Evolutionary conservation across 1,140 invertebrate genomes (phyloP), one percentile per base, ranked within the genome.

Genomic region (Panagrolaimus sp.): DNA sequence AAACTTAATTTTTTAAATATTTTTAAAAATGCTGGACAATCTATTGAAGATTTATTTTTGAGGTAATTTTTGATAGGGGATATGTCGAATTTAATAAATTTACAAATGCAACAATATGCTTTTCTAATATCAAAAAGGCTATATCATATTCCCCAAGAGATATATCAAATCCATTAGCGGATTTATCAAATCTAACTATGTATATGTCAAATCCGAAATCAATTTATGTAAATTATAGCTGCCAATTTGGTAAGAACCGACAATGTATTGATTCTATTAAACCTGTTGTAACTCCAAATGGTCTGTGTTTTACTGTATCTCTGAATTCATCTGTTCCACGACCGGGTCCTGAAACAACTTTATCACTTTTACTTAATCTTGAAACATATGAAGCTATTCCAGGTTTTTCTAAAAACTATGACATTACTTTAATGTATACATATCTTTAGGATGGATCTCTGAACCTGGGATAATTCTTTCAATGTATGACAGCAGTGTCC

Each of bases 321-420:
- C 51, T 72, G 13, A 74, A 75, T 47, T 61, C 71, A 9, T 75
- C 74, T 5, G 69, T 75, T 1, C 20, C 57, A 14, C 14, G 72
- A 48, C 72, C 72, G n/a, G 72, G 73, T 5, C 74, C 74, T 20
- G 74, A 75, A 62, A 71, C 67, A 5, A 75, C 74, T 4, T 57
- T 75, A 8, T 67, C 74, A 5, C 38, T 75, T 20, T 44, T 75
- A 8, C 38, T 75, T 5, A 75, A 75, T 65, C 57, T 75, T 20
- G 72, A 75, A 57, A 72, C 63, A 3, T 72, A 74, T 46, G 74
- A 75, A 25, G 73, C 65, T 9, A 74, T 75, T 27, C 73, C 73
- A 7, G 73, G n/a, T n/a, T n/a, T n/a, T n/a, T n/a, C n/a, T n/a
- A n/a, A n/a, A n/a, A n/a, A n/a, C n/a, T n/a, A n/a, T n/a, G n/a